These are phyloP conservation scores for Excalfactoria chinensis DNA, from an alignment of 2,113 vertebrate genomes.

Conservation along the genomic window DNA sequence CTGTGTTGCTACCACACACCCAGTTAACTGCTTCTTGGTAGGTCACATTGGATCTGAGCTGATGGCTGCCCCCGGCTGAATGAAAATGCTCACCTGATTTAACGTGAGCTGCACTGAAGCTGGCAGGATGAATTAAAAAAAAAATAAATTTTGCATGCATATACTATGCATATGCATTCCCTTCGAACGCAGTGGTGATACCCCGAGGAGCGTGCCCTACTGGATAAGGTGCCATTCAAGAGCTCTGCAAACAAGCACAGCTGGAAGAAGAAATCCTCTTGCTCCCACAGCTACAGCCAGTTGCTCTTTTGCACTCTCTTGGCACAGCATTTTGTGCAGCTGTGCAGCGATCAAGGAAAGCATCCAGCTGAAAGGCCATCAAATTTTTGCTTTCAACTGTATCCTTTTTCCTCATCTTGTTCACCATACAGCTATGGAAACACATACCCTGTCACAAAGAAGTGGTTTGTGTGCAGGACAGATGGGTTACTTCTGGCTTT, in stretches of 20 bases:
- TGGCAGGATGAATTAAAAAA: not conserved
- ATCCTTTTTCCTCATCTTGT: not conserved
- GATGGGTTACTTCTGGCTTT: slow-evolving; percentile 8
- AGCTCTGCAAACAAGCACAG: not conserved
- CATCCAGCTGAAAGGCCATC: slow-evolving; percentile 7
- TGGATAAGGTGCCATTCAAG: not conserved
- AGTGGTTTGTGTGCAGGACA: not conserved
- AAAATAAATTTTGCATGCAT: not conserved
- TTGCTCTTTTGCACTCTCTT: not conserved
- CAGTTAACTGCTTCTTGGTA: not conserved
- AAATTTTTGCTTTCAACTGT: not conserved
- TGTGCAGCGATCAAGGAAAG: not conserved
- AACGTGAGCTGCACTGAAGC: not conserved
- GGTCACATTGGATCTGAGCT: not conserved
- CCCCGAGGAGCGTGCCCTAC: not conserved
- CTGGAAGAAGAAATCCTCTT: not conserved
- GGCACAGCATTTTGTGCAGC: slow-evolving; percentile 34
- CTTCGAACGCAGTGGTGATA: rapidly evolving
- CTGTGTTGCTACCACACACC: not conserved
- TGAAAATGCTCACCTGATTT: not conserved
- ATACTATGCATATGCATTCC: not conserved
- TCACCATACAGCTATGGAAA: not conserved
- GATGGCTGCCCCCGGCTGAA: not conserved
- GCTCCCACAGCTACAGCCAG: not conserved
- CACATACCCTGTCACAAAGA: not conserved